Evolutionary conservation across 2,113 vertebrate species (phyloP).

Genomic region (Rafetus swinhoei): DNA sequence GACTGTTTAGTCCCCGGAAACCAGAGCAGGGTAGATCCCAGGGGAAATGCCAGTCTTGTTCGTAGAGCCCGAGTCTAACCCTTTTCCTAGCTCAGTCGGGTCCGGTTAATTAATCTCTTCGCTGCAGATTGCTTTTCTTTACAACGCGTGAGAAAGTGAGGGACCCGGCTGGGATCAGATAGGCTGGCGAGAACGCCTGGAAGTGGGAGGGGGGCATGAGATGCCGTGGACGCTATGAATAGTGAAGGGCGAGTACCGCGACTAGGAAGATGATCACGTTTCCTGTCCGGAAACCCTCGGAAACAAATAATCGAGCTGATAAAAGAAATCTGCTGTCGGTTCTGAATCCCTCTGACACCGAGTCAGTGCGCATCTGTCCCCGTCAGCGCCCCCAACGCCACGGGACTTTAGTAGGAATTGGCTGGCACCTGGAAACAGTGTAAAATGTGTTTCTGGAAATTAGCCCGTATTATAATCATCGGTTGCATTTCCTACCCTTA

Average conservation of each 20-base stretch:
- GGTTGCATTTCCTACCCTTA: accelerated
- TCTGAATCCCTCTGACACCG: conserved; percentile 44
- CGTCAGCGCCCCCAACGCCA: not conserved
- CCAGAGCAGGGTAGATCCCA: not conserved
- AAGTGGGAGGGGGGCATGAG: not conserved
- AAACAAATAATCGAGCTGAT: conserved; percentile 42
- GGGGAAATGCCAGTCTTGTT: not conserved
- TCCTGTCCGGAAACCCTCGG: conserved; percentile 40
- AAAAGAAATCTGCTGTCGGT: conserved; percentile 31
- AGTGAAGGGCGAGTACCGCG: not conserved
- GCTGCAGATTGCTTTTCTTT: too few relatives aligned
- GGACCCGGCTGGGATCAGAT: not conserved
- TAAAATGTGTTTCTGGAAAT: not conserved
- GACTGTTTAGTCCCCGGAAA: not conserved
- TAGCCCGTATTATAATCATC: not conserved
- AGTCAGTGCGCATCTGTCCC: too few relatives aligned
- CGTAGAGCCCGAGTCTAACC: not conserved
- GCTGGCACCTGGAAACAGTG: not conserved
- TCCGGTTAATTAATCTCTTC: not conserved
- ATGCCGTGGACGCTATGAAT: not conserved
- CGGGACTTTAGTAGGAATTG: not conserved
- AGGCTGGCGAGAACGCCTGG: not conserved
- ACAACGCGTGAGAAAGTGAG: too few relatives aligned
- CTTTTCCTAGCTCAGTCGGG: too few relatives aligned
- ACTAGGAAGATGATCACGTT: conserved; percentile 20